Base-by-base conservation (phyloP, 2,888 invertebrate species). In the Unio pictorum region DNA sequence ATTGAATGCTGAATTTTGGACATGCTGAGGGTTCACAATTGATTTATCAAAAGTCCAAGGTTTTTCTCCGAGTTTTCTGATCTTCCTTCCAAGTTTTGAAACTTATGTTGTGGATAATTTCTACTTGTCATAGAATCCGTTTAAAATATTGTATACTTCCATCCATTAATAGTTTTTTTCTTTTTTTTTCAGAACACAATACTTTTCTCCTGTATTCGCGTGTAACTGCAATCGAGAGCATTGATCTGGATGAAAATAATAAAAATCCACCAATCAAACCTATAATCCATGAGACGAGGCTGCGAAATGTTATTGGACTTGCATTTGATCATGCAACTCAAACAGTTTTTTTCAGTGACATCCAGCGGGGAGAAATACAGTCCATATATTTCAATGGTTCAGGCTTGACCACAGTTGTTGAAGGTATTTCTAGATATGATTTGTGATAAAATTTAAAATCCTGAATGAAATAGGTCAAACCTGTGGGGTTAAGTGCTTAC, bases 291-390 rank as follows among this genome's bases (percentile, higher is more conserved):
- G 91, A 93, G 74, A 93, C 94, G 7, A 90, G 93, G 83, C 94
- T 96, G 93, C 92, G 95, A 69, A 96, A 96, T 91, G 95, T 95
- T 15, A 96, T 96, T 84, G 96, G 95, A 30, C 91, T 97, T 67
- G 93, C 95, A 2, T 95, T 94, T 90, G 95, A 95, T 91, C 95
- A 94, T 90, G 90, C 91, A 20, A 69, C 73, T 71, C 92, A 93
- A 80, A 91, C 93, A 65, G 91, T 96, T 64, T 96, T 95, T 91
- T 97, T 95, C 91, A 96, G 96, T 0, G 96, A 96, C 90, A 95
- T 96, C 75, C 95, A 96, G 88, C 92, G 94, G 85, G 95, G 95
- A 69, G 93, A 95, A 79, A 95, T 97, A 86, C 94, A 95, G 91
- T 92, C 93, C 55, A 96, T 95, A 63, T 92, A 92, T 87, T 96